Evolutionary conservation across 2,113 vertebrate genomes (phyloP), one percentile per base, ranked within the genome.

Genomic region (Coptodon bakossiorum): DNA sequence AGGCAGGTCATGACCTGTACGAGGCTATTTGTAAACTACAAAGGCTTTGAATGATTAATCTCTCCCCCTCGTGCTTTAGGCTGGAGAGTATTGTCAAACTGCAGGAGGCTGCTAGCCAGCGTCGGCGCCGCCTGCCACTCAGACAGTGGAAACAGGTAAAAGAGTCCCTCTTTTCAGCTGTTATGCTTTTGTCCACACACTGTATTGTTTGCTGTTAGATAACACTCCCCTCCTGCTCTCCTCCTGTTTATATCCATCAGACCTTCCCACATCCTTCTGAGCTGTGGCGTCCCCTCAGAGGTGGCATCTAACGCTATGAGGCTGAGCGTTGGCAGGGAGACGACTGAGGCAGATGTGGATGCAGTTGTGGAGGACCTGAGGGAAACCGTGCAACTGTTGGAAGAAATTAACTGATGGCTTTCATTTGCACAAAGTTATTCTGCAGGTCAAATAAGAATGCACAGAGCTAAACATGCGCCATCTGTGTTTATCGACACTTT

Each of bases 71-170:
- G 73, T 34, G 80, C 84, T 63, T 17, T 94, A 99, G 98, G 98
- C 73, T 95, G 40, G 22, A 92, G 90, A 90, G 97, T 99, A 79
- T 96, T 99, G 83, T 96, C 97, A 6, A 89, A 43, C 87, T 99
- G 98, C 90, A 96, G 56, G 90, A 96, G 7, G 3, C 96, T 99
- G 85, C 94, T 97, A 19, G 98, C 98, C 91, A 99, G 99, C 0
- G 97, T 99, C 0, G 99, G 99, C 2, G 98, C 99, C 3, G 97
- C 98, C 31, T 99, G 99, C 96, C 99, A 99, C 94, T 98, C 98
- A 2, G 96, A 97, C 91, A 95, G 95, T 1, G 96, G 93, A 29
- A 96, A 98, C 93, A 94, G 95, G 98, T 99, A 92, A 96, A 83
- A 50, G 4, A 82, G 50, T 13, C 8, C 7, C 50, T 73, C 76